phyloP scores from a whole-genome alignment of 2,888 invertebrate genomes.

The Helicoverpa assulta region DNA sequence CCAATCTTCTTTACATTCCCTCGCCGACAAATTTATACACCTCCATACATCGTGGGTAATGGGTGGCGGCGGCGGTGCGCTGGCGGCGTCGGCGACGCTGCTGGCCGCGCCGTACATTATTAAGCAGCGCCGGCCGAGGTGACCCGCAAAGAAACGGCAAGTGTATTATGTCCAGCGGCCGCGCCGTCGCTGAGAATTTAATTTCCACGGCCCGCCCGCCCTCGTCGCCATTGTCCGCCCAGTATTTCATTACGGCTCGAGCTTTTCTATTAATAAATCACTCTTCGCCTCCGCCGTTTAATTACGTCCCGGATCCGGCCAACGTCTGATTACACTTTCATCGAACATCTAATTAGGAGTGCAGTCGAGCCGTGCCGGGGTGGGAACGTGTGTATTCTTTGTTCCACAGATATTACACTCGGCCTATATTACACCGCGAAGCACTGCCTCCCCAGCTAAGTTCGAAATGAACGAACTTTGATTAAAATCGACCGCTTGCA shows the following conservation, averaged over 20 bases:
- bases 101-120: constrained; percentile 79
- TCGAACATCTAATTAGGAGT: constrained; percentile 90
- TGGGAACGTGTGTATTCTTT: constrained; percentile 85
- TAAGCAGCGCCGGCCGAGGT: constrained; percentile 74
- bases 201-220: constrained; percentile 87
- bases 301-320: constrained; percentile 89
- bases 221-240: constrained; percentile 88
- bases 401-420: constrained; percentile 83
- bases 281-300: constrained; percentile 89
- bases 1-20: constrained; percentile 89
- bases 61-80: constrained; percentile 58
- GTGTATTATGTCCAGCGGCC: constrained; percentile 77
- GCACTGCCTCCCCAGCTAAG: constrained; percentile 78
- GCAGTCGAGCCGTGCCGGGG: constrained; percentile 78
- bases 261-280: constrained; percentile 91
- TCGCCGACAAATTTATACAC: constrained; percentile 89
- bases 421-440: constrained; percentile 81
- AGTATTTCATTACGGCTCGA: constrained; percentile 90
- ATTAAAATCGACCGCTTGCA: constrained; percentile 84
- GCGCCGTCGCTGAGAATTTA: constrained; percentile 86
- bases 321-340: constrained; percentile 90
- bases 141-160: constrained; percentile 83
- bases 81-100: constrained; percentile 59
- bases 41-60: constrained; percentile 84
- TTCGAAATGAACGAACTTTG: constrained; percentile 86